Base-by-base conservation (phyloP, 1,140 invertebrate species). In the Neodiprion virginianus region DNA sequence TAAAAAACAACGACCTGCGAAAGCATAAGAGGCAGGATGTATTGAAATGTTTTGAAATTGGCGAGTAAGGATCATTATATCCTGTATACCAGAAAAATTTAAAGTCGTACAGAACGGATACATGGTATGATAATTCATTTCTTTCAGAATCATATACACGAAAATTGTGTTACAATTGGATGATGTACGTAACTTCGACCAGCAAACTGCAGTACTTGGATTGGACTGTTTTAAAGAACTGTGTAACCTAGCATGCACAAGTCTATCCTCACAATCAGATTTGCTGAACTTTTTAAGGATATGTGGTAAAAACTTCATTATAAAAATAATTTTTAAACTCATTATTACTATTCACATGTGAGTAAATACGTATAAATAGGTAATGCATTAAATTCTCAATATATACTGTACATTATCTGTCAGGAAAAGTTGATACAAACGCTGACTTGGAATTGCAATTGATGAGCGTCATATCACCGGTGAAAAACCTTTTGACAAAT, bases 181-280 rank as follows among this genome's bases (percentile, higher is more conserved):
- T 5, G 79, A 86, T n/a, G 81, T 88, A 12, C 74, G 80, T 8
- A 80, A 87, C 68, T 89, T 90, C 73, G 88, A 92, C 77, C 76
- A 86, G 73, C 79, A 83, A 47, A 85, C 85, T 8, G 85, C 89
- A 0, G 76, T 86, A 61, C 73, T 89, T 10, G 87, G 88, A 14
- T 75, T 90, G 14, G 89, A 92, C 79, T 92, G 90, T 76, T 92
- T 92, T 70, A 85, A 89, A 72, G 86, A 90, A 76, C 89, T 91
- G 67, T 83, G 89, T 28, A 82, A 81, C 50, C 81, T 90, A n/a
- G 86, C 91, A 3, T 88, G 87, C 74, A 83, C 82, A 5, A 78
- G 82, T 8, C 88, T 88, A 74, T 75, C 81, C 1, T 84, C 83
- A 40, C 28, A 40, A 40, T 40, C 28, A 8, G 88, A 89, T 71